Conservation (phyloP, 2,797 vertebrate genomes). For the Phrynocephalus vlangalii region DNA sequence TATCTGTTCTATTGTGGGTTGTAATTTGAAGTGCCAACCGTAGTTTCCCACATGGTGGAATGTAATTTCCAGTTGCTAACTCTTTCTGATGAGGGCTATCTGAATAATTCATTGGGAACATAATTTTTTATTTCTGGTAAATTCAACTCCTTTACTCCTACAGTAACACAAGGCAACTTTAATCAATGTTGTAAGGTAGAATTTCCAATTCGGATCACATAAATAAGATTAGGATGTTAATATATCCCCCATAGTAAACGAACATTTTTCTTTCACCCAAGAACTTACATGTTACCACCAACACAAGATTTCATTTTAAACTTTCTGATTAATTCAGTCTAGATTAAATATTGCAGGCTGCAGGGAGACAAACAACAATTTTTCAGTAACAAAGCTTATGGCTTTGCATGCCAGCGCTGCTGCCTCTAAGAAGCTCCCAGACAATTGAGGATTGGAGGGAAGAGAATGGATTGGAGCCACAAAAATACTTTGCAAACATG, state of each 20-base stretch:
- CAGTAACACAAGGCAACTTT: background rate
- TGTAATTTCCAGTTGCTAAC: background rate
- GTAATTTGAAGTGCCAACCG: background rate
- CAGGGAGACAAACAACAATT: background rate
- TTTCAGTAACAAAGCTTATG: background rate
- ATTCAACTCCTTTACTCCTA: background rate
- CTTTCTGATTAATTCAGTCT: conserved; percentile 4
- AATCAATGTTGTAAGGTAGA: background rate
- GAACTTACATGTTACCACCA: background rate
- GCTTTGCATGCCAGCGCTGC: background rate
- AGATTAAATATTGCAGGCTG: background rate
- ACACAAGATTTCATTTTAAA: conserved; percentile 7
- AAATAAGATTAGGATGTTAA: conserved; percentile 7
- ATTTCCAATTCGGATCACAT: background rate
- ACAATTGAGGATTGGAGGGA: background rate
- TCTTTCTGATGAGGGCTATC: background rate
- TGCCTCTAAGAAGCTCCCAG: background rate
- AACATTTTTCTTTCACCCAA: background rate
- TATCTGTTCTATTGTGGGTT: too few relatives aligned
- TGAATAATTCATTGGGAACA: background rate
- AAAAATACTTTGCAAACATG: background rate
- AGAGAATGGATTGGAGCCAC: background rate
- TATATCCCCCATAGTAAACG: background rate
- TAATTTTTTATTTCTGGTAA: background rate
- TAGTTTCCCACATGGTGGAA: background rate